Conservation (phyloP, 2,113 vertebrate genomes). For the Halichoerus grypus region DNA sequence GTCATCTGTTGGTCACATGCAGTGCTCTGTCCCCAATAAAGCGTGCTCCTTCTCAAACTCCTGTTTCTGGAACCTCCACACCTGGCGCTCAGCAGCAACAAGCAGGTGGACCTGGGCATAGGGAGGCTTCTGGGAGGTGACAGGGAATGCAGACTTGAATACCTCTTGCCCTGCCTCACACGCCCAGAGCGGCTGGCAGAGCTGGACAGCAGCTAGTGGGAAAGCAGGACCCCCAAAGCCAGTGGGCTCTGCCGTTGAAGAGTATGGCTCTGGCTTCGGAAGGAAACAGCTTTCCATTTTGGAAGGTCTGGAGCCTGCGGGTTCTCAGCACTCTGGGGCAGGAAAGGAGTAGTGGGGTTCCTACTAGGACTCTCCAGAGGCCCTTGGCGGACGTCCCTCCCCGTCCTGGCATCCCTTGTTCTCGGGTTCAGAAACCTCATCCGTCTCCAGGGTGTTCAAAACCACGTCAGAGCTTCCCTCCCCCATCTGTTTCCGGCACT, state of each 20-base stretch:
- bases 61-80: background rate
- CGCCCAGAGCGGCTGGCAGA: fast-evolving
- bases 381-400: no score
- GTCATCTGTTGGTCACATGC: slow-evolving; percentile 44
- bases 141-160: no score
- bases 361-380: background rate
- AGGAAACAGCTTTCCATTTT: background rate
- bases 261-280: background rate
- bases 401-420: background rate
- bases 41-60: slow-evolving; percentile 55
- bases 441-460: background rate
- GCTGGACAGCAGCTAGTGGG: background rate
- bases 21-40: slow-evolving; percentile 85
- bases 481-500: background rate
- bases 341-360: background rate
- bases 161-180: fast-evolving
- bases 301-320: background rate
- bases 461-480: no score
- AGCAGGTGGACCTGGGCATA: background rate
- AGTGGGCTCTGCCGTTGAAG: no score
- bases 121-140: background rate
- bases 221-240: background rate
- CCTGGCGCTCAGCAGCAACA: fast-evolving
- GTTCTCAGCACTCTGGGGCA: background rate
- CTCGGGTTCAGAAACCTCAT: background rate